Evolutionary conservation across 2,888 invertebrate genomes (phyloP), one percentile per base, ranked within the genome.

Genomic region (Xestia rhomboidea): DNA sequence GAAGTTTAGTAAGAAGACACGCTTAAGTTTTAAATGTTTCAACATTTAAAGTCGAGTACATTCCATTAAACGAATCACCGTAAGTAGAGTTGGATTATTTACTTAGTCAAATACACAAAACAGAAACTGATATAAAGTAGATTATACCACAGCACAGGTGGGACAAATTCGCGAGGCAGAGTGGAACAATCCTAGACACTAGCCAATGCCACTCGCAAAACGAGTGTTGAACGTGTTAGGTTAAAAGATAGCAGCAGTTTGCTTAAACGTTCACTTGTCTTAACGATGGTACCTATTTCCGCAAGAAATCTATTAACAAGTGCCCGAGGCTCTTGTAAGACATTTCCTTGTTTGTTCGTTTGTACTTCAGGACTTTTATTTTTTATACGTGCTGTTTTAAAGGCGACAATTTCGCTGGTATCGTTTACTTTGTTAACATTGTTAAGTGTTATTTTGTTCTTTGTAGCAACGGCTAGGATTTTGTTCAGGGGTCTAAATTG

Each of bases 191-290:
- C n/a, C 64, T 41, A 64, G 18, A 64, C 41, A 64, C 64, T 11
- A 51, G 62, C 79, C 68, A 68, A 73, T 82, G 46, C 83, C 15
- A 74, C 66, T 77, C 72, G 46, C 70, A 41, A 71, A 79, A 73
- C 73, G 70, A 79, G 68, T 83, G 76, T 69, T 69, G 38, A 73
- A 79, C 79, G 79, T 86, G 84, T 86, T 76, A 30, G 71, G 68
- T 71, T 76, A 83, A 86, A 83, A 79, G 76, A 84, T 84, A 79
- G 60, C 71, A 70, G 44, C 84, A 73, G 79, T 86, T 86, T 71
- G 49, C 84, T 79, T 86, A 83, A 84, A 76, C 76, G 79, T 76
- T 86, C 75, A 83, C 68, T 70, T 83, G 68, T 83, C 71, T 70
- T 82, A 83, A 79, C 79, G 79, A 76, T 73, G 46, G 76, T 69